phyloP scores from a whole-genome alignment of 2,797 vertebrate genomes.

The Columba guinea region DNA sequence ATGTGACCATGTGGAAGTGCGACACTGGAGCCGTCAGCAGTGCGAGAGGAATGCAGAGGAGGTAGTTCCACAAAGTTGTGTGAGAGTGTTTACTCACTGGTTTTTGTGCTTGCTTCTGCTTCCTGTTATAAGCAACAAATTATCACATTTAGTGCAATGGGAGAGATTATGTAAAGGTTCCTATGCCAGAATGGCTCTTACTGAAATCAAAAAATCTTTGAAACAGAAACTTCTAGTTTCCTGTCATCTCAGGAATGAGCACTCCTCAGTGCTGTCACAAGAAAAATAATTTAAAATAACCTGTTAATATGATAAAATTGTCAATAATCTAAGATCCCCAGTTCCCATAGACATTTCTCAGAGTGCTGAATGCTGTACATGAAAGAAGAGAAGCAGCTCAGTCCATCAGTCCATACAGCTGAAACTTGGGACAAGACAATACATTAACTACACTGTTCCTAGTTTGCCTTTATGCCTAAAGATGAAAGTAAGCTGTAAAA shows the following conservation, averaged over 20 bases:
- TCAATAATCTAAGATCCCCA: background rate
- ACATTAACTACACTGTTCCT: slow-evolving; percentile 8
- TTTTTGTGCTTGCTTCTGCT: background rate
- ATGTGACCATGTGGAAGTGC: background rate
- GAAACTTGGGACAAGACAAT: background rate
- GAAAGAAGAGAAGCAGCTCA: background rate
- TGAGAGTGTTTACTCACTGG: background rate
- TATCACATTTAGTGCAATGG: background rate
- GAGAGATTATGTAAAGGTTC: background rate
- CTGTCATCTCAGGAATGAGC: background rate
- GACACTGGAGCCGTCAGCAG: background rate
- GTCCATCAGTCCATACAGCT: background rate
- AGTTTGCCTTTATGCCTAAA: slow-evolving; percentile 30
- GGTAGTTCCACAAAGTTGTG: background rate
- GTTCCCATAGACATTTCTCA: background rate
- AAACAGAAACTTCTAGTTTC: background rate
- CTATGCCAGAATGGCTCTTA: background rate
- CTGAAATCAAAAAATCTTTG: background rate
- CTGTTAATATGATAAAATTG: background rate
- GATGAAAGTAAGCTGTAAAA: slow-evolving; percentile 60
- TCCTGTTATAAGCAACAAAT: background rate
- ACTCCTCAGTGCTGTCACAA: background rate
- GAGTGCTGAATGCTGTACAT: background rate
- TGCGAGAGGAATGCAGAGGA: background rate
- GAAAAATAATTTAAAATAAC: background rate